Evolutionary conservation across 1,140 invertebrate species (phyloP), one percentile per base, ranked within the genome.

Genomic region (Hylaeus volcanicus): DNA sequence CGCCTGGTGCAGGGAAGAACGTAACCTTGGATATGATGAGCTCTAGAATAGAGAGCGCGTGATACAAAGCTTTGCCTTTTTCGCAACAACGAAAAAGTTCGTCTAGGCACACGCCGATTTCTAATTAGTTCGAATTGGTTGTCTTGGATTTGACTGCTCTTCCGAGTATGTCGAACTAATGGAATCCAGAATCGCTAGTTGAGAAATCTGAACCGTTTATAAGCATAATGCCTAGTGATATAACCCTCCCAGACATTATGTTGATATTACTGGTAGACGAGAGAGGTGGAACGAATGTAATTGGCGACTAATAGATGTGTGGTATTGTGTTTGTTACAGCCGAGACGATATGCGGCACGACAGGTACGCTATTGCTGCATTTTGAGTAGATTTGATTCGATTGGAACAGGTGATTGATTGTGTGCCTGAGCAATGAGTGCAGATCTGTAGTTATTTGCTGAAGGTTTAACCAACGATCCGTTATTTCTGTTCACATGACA

Each of bases 361-460:
- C 92, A 94, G 94, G 94, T 94, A 94, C 91, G 93, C 90, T 92
- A 92, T 93, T 90, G 90, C 89, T 93, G 91, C 89, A 92, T 93
- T 93, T 89, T 91, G 88, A 92, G 91, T 93, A 93, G 92, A 93
- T 91, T 92, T 92, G 88, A 91, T 93, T 91, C 88, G 89, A 92
- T 92, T 92, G 91, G 89, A 92, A 92, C 90, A 92, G 90, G 91
- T 93, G 92, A 93, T 92, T 92, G 89, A 92, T 92, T 92, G 90
- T 93, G 91, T 93, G 92, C 92, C 91, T 93, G 93, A 92, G 92
- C 92, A 93, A 93, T 93, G 92, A 93, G 87, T 93, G 92, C 93
- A 90, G 88, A 91, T 90, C 90, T 88, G 88, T 91, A 92, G 88
- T 92, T 91, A 92, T 90, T 90, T 90, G 89, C 89, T 89, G 86